Evolutionary conservation across 2,797 vertebrate species (phyloP).

Genomic region (Nasua narica): DNA sequence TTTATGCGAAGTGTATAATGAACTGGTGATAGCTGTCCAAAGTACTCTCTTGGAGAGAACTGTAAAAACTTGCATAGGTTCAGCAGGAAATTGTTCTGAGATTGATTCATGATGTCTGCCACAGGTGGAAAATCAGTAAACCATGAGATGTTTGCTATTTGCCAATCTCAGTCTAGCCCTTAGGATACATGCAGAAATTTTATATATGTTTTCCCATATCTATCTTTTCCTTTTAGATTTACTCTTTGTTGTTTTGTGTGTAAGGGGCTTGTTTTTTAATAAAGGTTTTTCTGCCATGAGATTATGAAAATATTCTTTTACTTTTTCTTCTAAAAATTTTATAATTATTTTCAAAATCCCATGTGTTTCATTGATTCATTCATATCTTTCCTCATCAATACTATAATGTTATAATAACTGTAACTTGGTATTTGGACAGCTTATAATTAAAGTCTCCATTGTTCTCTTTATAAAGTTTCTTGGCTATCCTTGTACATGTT

Average conservation of each 20-base stretch:
- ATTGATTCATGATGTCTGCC: slow-evolving; percentile 48
- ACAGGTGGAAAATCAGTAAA: not conserved
- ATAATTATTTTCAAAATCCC: not conserved
- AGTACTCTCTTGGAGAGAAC: not conserved
- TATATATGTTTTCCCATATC: not conserved
- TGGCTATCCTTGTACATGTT: not conserved
- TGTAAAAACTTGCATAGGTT: not conserved
- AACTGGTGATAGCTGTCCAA: not conserved
- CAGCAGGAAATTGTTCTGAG: slow-evolving; percentile 9
- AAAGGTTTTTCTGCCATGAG: not conserved
- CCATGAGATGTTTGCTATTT: not conserved
- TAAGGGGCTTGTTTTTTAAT: not conserved
- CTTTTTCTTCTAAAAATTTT: not conserved
- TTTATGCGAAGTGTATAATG: not conserved
- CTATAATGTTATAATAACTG: not conserved
- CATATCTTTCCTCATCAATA: not conserved
- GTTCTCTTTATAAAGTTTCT: not conserved
- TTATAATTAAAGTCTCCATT: not conserved
- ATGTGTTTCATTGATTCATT: not conserved
- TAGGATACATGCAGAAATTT: not conserved
- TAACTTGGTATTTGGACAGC: not conserved
- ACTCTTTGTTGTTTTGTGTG: not conserved
- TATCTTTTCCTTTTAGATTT: not conserved
- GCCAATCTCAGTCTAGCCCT: not conserved
- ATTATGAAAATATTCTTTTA: slow-evolving; percentile 4